phyloP scores from a whole-genome alignment of 2,113 vertebrate genomes.

The Burhinus bistriatus region DNA sequence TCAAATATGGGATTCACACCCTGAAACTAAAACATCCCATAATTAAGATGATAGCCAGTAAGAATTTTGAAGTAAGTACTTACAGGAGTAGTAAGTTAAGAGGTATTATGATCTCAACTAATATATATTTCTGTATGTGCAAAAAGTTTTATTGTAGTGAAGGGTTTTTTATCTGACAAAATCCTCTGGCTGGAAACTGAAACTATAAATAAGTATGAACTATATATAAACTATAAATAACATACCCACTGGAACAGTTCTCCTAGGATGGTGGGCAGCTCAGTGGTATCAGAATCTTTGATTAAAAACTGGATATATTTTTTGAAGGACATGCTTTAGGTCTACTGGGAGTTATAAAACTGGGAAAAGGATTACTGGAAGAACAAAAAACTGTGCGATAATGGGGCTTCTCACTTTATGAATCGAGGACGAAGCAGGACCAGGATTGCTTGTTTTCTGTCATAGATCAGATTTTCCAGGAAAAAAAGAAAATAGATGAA shows the following conservation, averaged over 20 bases:
- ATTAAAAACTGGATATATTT: neutral
- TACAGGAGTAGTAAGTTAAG: neutral
- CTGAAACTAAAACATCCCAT: neutral
- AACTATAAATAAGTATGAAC: neutral
- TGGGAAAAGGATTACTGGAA: neutral
- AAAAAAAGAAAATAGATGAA: neutral
- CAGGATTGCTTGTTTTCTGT: neutral
- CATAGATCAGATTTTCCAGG: neutral
- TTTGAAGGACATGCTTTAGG: neutral
- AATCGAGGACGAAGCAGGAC: neutral
- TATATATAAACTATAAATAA: neutral
- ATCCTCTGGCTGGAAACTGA: neutral
- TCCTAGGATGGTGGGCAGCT: neutral
- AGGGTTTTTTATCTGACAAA: neutral
- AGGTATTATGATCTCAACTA: neutral
- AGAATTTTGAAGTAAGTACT: neutral
- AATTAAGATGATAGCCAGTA: neutral
- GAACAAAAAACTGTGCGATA: neutral
- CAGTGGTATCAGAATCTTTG: neutral
- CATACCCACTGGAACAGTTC: neutral
- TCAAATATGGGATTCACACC: neutral
- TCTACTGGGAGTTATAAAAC: neutral
- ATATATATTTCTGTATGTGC: neutral
- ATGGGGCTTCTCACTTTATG: neutral
- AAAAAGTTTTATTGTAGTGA: neutral